Evolutionary conservation across 1,140 invertebrate species (phyloP).

Genomic region (Prorops nasuta): DNA sequence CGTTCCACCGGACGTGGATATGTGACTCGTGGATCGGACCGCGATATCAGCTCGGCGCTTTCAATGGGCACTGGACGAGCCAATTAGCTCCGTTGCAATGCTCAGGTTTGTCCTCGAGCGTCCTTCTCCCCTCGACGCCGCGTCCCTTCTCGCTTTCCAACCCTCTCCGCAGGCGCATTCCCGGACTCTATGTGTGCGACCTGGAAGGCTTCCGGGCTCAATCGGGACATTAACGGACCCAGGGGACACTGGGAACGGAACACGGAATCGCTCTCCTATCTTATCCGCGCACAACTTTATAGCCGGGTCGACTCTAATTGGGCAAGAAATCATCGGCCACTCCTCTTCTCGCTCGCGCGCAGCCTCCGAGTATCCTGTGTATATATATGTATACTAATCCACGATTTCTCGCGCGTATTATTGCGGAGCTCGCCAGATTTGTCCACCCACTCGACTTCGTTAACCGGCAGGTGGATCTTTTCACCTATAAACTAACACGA

Average conservation of each 20-base stretch:
- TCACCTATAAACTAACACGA: too few relatives aligned
- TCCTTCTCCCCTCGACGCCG: conserved; percentile 3
- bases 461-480: too few relatives aligned
- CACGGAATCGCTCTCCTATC: conserved; percentile 47
- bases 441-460: conserved; percentile 11
- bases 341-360: conserved; percentile 33
- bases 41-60: conserved; percentile 29
- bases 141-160: background rate
- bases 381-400: conserved; percentile 49
- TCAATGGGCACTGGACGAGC: conserved; percentile 42
- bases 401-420: conserved; percentile 39
- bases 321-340: conserved; percentile 54
- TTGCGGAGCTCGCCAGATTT: conserved; percentile 29
- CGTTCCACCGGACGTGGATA: conserved; percentile 28
- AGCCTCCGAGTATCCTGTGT: background rate
- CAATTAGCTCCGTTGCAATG: conserved; percentile 45
- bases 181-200: conserved; percentile 26
- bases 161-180: background rate
- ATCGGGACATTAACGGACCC: conserved; percentile 32
- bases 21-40: conserved; percentile 29
- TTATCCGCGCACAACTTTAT: conserved; percentile 55
- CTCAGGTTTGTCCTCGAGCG: conserved; percentile 28
- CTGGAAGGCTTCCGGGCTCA: conserved; percentile 43
- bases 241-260: conserved; percentile 21
- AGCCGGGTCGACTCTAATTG: conserved; percentile 56